Conservation (phyloP, 1,140 invertebrate genomes). For the Pseudomyrmex cubaensis region DNA sequence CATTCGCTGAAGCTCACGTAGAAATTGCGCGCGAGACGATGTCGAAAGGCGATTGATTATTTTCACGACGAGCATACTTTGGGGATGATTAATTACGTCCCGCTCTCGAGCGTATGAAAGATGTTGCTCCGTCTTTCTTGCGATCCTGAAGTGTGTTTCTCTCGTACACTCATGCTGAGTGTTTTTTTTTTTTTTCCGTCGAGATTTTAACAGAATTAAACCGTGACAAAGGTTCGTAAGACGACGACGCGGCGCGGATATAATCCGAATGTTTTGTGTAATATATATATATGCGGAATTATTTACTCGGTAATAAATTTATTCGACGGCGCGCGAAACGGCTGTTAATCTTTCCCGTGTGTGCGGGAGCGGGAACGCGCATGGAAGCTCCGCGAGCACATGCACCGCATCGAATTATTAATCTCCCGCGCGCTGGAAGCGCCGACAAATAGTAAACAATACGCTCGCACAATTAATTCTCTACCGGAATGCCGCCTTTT, state of each 20-base stretch:
- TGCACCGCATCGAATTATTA: constrained; percentile 65
- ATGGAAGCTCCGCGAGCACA: not conserved
- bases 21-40: constrained; percentile 12
- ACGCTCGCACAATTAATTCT: constrained; percentile 72
- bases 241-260: too few species aligned
- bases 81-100: constrained; percentile 9
- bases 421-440: constrained; percentile 38
- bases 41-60: constrained; percentile 28
- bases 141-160: not conserved
- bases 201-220: not conserved
- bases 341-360: constrained; percentile 8
- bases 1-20: constrained; percentile 7
- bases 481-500: constrained; percentile 58
- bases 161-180: not conserved
- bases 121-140: too few species aligned
- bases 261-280: not conserved
- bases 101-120: not conserved
- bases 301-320: constrained; percentile 25
- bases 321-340: constrained; percentile 11
- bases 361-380: constrained; percentile 27
- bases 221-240: not conserved
- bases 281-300: not conserved
- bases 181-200: not conserved
- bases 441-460: constrained; percentile 73
- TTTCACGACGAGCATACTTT: constrained; percentile 19